Evolutionary conservation across 2,113 vertebrate species (phyloP).

Genomic region (Platichthys flesus): DNA sequence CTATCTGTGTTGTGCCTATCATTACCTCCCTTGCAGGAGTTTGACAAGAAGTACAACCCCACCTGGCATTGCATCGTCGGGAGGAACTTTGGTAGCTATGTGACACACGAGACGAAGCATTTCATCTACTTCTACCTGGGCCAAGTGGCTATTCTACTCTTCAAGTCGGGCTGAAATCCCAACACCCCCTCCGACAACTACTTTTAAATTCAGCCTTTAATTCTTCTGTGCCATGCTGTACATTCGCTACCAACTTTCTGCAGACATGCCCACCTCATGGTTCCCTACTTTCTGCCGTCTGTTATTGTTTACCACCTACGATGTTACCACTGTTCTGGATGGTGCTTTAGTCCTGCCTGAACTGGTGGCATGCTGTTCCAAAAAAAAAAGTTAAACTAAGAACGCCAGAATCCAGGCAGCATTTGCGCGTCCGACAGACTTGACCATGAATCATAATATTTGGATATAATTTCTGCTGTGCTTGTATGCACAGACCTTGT

Average conservation of each 20-base stretch:
- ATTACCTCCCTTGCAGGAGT: slow-evolving; percentile 86
- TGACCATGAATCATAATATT: slow-evolving; percentile 34
- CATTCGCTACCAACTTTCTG: slow-evolving; percentile 34
- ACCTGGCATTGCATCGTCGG: slow-evolving; percentile 99
- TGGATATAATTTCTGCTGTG: slow-evolving; percentile 82
- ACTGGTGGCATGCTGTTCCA: slow-evolving; percentile 65
- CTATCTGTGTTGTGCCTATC: not conserved
- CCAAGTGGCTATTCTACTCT: slow-evolving; percentile 99
- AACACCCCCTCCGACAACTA: slow-evolving; percentile 1
- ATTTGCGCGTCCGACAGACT: slow-evolving; percentile 10
- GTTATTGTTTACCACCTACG: slow-evolving; percentile 21
- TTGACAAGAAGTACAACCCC: slow-evolving; percentile 99
- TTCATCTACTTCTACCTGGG: slow-evolving; percentile 99
- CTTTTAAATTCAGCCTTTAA: slow-evolving; percentile 48
- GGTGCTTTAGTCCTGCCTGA: slow-evolving; percentile 79
- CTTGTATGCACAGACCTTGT: slow-evolving; percentile 89
- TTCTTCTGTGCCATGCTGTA: slow-evolving; percentile 36
- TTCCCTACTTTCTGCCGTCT: slow-evolving; percentile 31
- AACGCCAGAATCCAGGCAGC: slow-evolving; percentile 5
- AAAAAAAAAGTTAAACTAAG: slow-evolving; percentile 71
- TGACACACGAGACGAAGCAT: slow-evolving; percentile 99
- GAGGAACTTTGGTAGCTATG: slow-evolving; percentile 99
- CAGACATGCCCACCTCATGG: slow-evolving; percentile 60
- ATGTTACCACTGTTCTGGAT: slow-evolving; percentile 40
- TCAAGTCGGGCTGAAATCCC: slow-evolving; percentile 94